Evolutionary conservation across 2,888 invertebrate genomes (phyloP).

Genomic region (Onchidella celtica): DNA sequence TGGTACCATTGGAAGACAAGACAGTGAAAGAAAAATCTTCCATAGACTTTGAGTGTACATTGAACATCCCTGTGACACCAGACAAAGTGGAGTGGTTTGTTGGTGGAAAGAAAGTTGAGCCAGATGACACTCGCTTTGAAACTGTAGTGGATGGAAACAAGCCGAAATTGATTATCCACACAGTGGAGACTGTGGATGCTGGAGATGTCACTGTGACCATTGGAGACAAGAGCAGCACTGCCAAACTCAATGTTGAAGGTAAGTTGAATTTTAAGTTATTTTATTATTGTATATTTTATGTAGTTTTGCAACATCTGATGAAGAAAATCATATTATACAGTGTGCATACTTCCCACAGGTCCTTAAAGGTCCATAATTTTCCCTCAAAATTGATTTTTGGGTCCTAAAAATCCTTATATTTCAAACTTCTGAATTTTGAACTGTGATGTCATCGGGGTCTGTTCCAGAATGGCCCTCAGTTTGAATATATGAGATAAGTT

Average conservation of each 20-base stretch:
- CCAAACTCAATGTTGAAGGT: slow-evolving; percentile 74
- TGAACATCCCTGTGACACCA: slow-evolving; percentile 89
- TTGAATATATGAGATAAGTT: too few relatives aligned
- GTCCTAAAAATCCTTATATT: too few relatives aligned
- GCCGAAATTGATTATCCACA: slow-evolving; percentile 76
- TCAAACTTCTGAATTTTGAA: too few relatives aligned
- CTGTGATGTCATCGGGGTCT: too few relatives aligned
- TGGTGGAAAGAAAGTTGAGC: slow-evolving; percentile 87
- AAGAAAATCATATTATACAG: too few relatives aligned
- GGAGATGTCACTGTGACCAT: slow-evolving; percentile 71
- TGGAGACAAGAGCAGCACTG: slow-evolving; percentile 72
- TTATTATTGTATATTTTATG: too few relatives aligned
- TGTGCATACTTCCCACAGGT: too few relatives aligned
- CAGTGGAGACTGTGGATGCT: slow-evolving; percentile 65
- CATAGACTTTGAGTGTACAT: slow-evolving; percentile 85
- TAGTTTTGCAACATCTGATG: too few relatives aligned
- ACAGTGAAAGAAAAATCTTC: slow-evolving; percentile 93
- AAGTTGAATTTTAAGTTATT: too few relatives aligned
- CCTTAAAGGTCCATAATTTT: too few relatives aligned
- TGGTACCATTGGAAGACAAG: slow-evolving; percentile 90
- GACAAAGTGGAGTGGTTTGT: slow-evolving; percentile 95
- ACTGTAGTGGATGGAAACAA: slow-evolving; percentile 82
- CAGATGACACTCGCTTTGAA: slow-evolving; percentile 89
- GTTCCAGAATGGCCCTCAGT: too few relatives aligned
- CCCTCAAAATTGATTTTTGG: too few relatives aligned